phyloP scores from a whole-genome alignment of 2,888 invertebrate species.

The Dryadula phaetusa region DNA sequence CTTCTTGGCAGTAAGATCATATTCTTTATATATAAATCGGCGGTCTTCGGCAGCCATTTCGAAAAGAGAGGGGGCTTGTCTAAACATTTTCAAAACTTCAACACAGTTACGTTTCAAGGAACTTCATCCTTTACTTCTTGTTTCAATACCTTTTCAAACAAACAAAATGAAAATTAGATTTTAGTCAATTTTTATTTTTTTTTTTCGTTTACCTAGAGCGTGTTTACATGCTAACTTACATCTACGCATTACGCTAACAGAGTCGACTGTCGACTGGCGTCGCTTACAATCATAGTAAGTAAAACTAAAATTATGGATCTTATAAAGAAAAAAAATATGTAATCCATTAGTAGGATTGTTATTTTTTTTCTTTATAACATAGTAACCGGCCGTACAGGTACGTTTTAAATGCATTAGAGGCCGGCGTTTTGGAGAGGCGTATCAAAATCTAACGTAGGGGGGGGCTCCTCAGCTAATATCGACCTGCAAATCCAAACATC shows the following conservation, averaged over 20 bases:
- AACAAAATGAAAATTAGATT: constrained; percentile 89
- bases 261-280: constrained; percentile 42
- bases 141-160: constrained; percentile 93
- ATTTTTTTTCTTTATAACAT: constrained; percentile 29
- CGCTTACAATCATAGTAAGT: constrained; percentile 45
- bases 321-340: constrained; percentile 29
- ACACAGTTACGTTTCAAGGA: constrained; percentile 84
- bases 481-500: constrained; percentile 84
- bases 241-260: constrained; percentile 64
- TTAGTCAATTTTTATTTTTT: constrained; percentile 77
- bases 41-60: constrained; percentile 74
- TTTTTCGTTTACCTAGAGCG: constrained; percentile 71
- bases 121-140: constrained; percentile 93
- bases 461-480: constrained; percentile 80
- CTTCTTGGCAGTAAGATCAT: constrained; percentile 66
- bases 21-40: constrained; percentile 69
- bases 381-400: constrained; percentile 61
- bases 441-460: constrained; percentile 72
- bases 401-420: constrained; percentile 74
- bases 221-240: constrained; percentile 72
- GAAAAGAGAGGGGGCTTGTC: constrained; percentile 70
- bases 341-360: neutral
- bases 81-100: constrained; percentile 84
- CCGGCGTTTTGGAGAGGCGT: constrained; percentile 66
- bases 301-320: constrained; percentile 19